Percentiles rank a stretch among this genome's conserved stretches.
Evolutionary conservation across 2,113 vertebrate species (phyloP).

Genomic region (Pavo muticus): DNA sequence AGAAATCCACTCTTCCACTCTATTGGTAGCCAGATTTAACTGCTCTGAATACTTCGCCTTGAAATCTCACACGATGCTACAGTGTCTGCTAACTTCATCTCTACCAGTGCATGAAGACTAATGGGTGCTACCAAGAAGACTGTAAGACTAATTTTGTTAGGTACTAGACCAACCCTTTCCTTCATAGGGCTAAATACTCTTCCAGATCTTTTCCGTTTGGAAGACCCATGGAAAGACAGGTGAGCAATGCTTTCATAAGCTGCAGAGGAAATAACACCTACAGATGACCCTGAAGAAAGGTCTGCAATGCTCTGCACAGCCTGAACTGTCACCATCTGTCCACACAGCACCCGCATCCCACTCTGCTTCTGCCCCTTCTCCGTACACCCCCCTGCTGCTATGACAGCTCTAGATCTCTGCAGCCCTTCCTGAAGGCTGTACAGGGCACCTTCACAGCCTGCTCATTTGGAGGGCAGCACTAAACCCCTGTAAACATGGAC

Average conservation of each 20-base stretch:
- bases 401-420: neutral
- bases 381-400: neutral
- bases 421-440: neutral
- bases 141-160: neutral
- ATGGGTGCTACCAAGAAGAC: neutral
- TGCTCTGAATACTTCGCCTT: neutral
- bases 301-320: neutral
- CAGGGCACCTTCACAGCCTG: neutral
- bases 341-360: accelerated
- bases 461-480: neutral
- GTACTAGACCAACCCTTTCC: neutral
- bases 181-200: neutral
- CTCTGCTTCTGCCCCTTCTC: neutral
- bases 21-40: neutral
- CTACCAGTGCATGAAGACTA: neutral
- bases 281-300: neutral
- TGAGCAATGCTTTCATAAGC: neutral
- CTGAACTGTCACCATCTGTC: neutral
- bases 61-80: accelerated
- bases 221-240: neutral
- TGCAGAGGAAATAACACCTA: neutral
- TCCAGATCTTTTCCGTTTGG: neutral
- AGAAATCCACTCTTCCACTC: neutral
- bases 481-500: neutral
- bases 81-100: neutral